Base-by-base conservation (phyloP, 2,113 vertebrate species). In the Dromas ardeola region DNA sequence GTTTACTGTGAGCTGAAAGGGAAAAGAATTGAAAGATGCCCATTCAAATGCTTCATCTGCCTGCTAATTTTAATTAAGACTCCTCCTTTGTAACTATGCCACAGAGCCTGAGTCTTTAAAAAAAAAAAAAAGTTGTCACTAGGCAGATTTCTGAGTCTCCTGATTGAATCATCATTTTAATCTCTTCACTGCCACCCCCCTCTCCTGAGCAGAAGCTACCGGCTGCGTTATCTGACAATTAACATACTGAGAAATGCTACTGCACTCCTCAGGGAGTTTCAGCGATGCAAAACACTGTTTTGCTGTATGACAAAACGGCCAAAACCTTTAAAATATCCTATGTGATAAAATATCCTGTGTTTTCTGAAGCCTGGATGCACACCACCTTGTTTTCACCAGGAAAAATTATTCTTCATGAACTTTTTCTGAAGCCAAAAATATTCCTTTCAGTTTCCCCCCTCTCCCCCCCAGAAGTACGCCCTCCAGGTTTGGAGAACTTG, bases 21-120 rank as follows among this genome's bases (percentile, higher is more conserved):
- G 29, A 47, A 94, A 94, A 91, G 84, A 96, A 93, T 85, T 91
- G 86, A 97, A 95, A 96, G 91, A 95, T 96, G 66, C 66, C 77
- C 84, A 93, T 95, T 95, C 94, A 97, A 81, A 91, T 58, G 78
- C 94, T 93, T 96, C 93, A 65, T 96, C 93, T 96, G 93, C 42
- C 89, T 94, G 83, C 91, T 96, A 96, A 95, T 96, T 96, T 97
- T 96, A 96, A 95, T 97, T 97, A 95, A 96, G 93, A 61, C 53
- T 87, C 89, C 89, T 96, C 86, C 93, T 95, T 95, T 91, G 86
- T 96, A 97, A 93, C 86, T 87, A 65, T 74, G 83, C 77, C 86
- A 95, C 77, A 95, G 74, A 95, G 91, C 70, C 65, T 19, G 58
- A 91, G 73, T 62, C 91, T 87, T 86, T 4, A 59, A 90, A 94